phyloP scores from a whole-genome alignment of 2,888 invertebrate species.

The Aplocera efformata region DNA sequence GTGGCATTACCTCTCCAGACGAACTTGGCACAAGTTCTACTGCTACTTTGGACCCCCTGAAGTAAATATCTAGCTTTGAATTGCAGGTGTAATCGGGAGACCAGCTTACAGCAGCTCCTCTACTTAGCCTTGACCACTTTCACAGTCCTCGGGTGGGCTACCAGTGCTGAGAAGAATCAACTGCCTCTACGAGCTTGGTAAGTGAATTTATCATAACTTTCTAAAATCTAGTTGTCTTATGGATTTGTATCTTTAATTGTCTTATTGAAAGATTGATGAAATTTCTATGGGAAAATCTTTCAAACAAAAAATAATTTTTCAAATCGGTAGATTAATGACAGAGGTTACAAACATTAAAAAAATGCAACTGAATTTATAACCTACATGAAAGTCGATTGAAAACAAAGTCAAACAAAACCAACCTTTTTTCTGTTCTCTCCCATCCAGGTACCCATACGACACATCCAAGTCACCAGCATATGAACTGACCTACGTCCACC shows the following conservation, averaged over 20 bases:
- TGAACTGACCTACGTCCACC: conserved; percentile 68
- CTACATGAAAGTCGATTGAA: too few species aligned
- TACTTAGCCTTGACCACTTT: conserved; percentile 50
- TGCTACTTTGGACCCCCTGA: too few species aligned
- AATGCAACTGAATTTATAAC: too few species aligned
- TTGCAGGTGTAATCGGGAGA: conserved; percentile 54
- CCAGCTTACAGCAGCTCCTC: conserved; percentile 41
- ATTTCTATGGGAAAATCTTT: too few species aligned
- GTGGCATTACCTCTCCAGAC: not conserved
- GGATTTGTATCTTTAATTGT: too few species aligned
- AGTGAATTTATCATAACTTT: conserved; percentile 18
- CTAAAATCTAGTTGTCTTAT: too few species aligned
- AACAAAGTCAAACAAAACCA: not conserved
- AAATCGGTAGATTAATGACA: too few species aligned
- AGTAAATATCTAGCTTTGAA: conserved; percentile 1
- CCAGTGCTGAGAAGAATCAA: conserved; percentile 55
- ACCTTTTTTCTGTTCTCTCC: not conserved
- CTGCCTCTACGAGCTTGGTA: conserved; percentile 67
- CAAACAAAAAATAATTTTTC: too few species aligned
- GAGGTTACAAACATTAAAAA: too few species aligned
- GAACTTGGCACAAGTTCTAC: too few species aligned
- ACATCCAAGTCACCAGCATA: conserved; percentile 56
- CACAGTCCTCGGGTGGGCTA: conserved; percentile 58
- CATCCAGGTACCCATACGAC: conserved; percentile 74
- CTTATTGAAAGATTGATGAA: too few species aligned